Base-by-base conservation (phyloP, 92 coral and sea anemone genomes). In the Epizoanthus rinbou region DNA sequence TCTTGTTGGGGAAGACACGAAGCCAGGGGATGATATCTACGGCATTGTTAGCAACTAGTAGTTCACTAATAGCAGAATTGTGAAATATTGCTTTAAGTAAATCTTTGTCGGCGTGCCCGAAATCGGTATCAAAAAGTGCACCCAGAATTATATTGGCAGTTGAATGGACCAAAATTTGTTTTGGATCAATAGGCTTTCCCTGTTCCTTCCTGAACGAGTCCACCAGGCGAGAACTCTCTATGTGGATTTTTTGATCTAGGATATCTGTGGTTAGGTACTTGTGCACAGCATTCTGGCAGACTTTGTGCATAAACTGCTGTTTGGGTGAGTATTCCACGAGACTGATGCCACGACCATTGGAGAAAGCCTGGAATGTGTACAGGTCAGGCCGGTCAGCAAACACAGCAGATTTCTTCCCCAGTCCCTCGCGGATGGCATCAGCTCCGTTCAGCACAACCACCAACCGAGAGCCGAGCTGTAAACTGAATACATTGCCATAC, bases 401-500 rank as follows among this genome's bases (percentile, higher is more conserved):
- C 52, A 79, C 86, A 4, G 66, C 68, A 8, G 91, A 85, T 45
- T 89, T 83, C 81, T 90, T 92, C 59, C 87, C 71, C 74, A 92
- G 35, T 13, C 92, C 90, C 31, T 92, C 97, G 28, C 85, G 90
- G 57, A 92, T 82, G 4, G 91, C 88, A 17, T 90, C 86, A 28
- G 82, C 28, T 24, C 93, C 93, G 74, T 92, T 92, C n/a, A 92
- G 86, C 52, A 92, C 93, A 52, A 92, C 92, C 5, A 86, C 91
- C 54, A 87, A 35, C 21, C 93, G 90, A 75, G 90, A 88, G 52
- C 97, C 97, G 17, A 92, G 87, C 64, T 87, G 88, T 79, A 92
- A 59, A 64, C 93, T 90, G 89, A 87, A 92, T 15, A 92, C 87
- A 28, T 90, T 87, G n/a, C 97, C 97, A 45, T 92, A 92, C 52